Conservation (phyloP, 2,888 invertebrate genomes). For the Dexiosoma caninum region DNA sequence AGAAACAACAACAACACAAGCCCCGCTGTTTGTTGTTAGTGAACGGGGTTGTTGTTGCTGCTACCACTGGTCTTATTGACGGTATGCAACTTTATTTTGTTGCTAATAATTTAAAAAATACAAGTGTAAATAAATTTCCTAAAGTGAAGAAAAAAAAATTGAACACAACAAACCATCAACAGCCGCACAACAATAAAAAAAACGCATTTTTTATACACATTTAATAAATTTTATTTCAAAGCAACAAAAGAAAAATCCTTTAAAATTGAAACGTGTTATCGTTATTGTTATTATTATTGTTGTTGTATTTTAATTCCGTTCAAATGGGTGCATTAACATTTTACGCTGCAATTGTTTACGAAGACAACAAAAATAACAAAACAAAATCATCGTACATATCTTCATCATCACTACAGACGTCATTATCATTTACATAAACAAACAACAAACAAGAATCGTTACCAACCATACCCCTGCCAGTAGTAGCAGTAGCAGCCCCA, state of each 20-base stretch:
- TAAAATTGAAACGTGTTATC: constrained; percentile 33
- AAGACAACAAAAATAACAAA: constrained; percentile 25
- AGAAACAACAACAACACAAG: not conserved
- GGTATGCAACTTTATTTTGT: constrained; percentile 38
- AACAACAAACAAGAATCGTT: constrained; percentile 18
- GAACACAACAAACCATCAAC: not conserved
- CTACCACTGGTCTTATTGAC: constrained; percentile 34
- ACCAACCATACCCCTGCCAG: constrained; percentile 6
- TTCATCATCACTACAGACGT: not conserved
- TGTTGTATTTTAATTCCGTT: constrained; percentile 47
- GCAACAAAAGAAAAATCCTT: constrained; percentile 8
- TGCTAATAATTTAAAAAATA: constrained; percentile 28
- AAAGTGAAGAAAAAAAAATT: not conserved
- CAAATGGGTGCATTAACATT: constrained; percentile 59
- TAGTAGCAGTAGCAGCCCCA: not conserved
- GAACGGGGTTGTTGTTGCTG: constrained; percentile 26
- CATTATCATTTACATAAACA: constrained; percentile 16
- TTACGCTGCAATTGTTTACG: constrained; percentile 53
- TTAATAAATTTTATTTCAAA: constrained; percentile 33
- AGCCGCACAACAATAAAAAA: constrained; percentile 7
- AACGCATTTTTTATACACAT: constrained; percentile 9
- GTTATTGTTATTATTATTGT: constrained; percentile 29
- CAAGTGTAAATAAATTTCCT: constrained; percentile 49
- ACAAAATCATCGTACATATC: constrained; percentile 5
- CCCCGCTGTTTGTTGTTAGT: too few species aligned